Evolutionary conservation across 2,888 invertebrate species (phyloP).

Genomic region (Drosophila algonquin): DNA sequence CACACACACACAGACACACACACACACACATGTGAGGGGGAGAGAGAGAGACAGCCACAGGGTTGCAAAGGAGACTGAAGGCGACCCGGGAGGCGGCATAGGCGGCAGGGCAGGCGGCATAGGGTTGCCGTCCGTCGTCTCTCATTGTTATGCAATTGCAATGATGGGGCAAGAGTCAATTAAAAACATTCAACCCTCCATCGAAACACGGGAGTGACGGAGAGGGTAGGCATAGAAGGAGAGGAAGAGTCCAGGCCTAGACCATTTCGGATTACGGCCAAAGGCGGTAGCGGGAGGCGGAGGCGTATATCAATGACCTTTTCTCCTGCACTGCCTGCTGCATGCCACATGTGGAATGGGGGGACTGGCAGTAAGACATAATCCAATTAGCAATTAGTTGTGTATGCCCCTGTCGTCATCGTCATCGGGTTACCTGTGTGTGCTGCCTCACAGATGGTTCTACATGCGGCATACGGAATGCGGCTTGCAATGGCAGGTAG

Average conservation of each 20-base stretch:
- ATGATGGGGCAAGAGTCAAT: constrained; percentile 64
- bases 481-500: neutral
- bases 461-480: neutral
- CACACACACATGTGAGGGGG: constrained; percentile 5
- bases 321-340: constrained; percentile 52
- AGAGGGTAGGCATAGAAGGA: neutral
- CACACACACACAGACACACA: constrained; percentile 11
- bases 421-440: constrained; percentile 66
- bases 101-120: constrained; percentile 3
- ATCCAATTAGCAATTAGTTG: constrained; percentile 78
- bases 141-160: constrained; percentile 78
- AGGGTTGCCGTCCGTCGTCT: constrained; percentile 27
- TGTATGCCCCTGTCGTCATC: constrained; percentile 53
- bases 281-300: constrained; percentile 49
- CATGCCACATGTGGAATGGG: neutral
- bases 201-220: neutral
- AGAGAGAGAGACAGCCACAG: constrained; percentile 3
- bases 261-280: constrained; percentile 61
- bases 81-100: constrained; percentile 30
- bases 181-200: constrained; percentile 57
- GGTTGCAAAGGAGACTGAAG: constrained; percentile 31
- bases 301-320: constrained; percentile 70
- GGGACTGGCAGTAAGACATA: constrained; percentile 61
- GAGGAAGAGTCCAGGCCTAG: constrained; percentile 1
- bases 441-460: constrained; percentile 42